phyloP scores from a whole-genome alignment of 2,888 invertebrate genomes.

The Ectropis crepuscularia region DNA sequence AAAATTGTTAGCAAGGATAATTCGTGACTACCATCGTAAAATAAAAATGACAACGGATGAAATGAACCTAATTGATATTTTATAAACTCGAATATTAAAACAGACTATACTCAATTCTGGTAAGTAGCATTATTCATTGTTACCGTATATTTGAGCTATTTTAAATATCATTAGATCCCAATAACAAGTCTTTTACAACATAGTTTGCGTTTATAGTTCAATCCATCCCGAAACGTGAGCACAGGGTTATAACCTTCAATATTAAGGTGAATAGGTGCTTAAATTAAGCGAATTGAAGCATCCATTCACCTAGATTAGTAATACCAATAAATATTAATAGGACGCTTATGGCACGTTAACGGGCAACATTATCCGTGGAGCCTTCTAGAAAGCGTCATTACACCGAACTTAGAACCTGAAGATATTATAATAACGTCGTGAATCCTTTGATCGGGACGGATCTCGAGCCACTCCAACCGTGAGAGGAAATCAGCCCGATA shows the following conservation, averaged over 20 bases:
- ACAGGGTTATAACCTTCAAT: not conserved
- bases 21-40: too few relatives aligned
- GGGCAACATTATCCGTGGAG: conserved; percentile 10
- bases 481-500: conserved; percentile 1
- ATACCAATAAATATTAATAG: conserved; percentile 14
- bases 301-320: not conserved
- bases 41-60: too few relatives aligned
- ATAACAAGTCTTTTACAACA: not conserved
- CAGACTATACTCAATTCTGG: too few relatives aligned
- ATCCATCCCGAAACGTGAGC: not conserved
- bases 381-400: conserved; percentile 7
- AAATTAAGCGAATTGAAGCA: not conserved
- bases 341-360: conserved; percentile 5
- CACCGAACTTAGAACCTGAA: conserved; percentile 5
- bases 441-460: conserved; percentile 19
- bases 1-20: too few relatives aligned
- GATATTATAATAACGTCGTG: conserved; percentile 7
- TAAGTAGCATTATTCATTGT: too few relatives aligned
- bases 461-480: conserved; percentile 12
- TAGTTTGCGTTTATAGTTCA: not conserved
- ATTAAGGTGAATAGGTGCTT: not conserved
- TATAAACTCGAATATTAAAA: too few relatives aligned
- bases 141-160: too few relatives aligned
- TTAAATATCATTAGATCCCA: too few relatives aligned
- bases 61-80: too few relatives aligned